Conservation (phyloP, 2,113 vertebrate genomes). For the Sylvia atricapilla region DNA sequence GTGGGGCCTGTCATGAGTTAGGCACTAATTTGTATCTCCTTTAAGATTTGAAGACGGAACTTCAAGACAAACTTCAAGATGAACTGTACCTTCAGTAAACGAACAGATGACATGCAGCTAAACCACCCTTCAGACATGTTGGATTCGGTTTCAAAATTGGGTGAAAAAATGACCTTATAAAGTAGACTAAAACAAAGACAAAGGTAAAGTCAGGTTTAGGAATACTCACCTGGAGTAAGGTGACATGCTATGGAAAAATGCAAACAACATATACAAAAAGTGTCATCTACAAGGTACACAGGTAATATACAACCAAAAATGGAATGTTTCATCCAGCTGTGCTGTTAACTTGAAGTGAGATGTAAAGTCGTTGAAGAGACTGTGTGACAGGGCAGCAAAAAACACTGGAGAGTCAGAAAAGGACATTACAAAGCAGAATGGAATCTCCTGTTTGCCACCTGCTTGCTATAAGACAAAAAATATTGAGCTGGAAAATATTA, state of each 20-base stretch:
- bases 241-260: background rate
- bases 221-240: background rate
- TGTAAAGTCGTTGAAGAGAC: background rate
- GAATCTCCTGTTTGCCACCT: background rate
- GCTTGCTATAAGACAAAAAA: background rate
- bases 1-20: background rate
- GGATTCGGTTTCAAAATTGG: background rate
- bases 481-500: background rate
- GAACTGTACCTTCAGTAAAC: background rate
- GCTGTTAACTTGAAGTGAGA: background rate
- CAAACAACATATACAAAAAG: background rate
- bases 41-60: background rate
- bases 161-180: background rate
- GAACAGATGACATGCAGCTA: background rate
- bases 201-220: background rate
- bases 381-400: background rate
- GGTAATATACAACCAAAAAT: background rate
- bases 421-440: background rate
- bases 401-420: background rate
- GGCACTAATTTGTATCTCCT: background rate
- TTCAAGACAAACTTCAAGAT: too few relatives aligned
- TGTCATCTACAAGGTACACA: background rate
- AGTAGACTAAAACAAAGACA: background rate
- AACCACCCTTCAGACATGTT: background rate
- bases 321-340: background rate